Evolutionary conservation across 2,113 vertebrate genomes (phyloP).

Genomic region (Scortum barcoo): DNA sequence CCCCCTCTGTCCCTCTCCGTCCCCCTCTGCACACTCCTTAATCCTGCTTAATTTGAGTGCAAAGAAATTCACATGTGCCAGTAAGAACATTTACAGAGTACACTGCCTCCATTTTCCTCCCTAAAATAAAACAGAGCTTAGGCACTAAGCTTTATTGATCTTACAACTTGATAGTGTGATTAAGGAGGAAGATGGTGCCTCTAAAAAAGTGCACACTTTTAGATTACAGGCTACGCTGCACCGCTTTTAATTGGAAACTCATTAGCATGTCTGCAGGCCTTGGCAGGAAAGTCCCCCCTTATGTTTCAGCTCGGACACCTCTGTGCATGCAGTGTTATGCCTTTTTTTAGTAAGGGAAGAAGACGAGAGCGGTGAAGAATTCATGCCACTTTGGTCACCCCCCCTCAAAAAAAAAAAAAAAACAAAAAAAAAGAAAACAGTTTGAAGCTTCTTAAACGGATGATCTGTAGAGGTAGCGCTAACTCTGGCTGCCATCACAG

Average conservation of each 20-base stretch:
- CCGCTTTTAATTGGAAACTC: conserved; percentile 65
- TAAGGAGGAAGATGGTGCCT: conserved; percentile 78
- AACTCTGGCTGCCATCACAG: conserved; percentile 51
- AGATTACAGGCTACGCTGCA: conserved; percentile 68
- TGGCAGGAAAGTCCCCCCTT: conserved; percentile 31
- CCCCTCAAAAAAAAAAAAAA: too few species aligned
- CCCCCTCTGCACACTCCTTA: conserved; percentile 76
- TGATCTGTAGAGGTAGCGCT: conserved; percentile 38
- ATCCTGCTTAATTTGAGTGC: conserved; percentile 96
- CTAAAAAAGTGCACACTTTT: conserved; percentile 75
- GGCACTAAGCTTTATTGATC: conserved; percentile 89
- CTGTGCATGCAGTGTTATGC: neutral
- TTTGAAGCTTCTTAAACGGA: conserved; percentile 39
- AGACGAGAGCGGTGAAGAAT: conserved; percentile 12
- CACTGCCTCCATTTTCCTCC: conserved; percentile 88
- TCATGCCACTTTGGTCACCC: conserved; percentile 14
- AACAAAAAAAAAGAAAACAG: too few species aligned
- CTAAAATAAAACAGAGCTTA: conserved; percentile 85
- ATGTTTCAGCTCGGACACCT: conserved; percentile 38
- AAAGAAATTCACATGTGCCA: conserved; percentile 94
- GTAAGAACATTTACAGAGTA: conserved; percentile 91
- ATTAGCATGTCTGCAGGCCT: conserved; percentile 53
- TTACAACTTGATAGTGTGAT: conserved; percentile 88
- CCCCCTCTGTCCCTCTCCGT: conserved; percentile 56
- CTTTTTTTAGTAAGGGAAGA: neutral